phyloP scores from a whole-genome alignment of 1,140 invertebrate genomes.

The Megalonaias nervosa region DNA sequence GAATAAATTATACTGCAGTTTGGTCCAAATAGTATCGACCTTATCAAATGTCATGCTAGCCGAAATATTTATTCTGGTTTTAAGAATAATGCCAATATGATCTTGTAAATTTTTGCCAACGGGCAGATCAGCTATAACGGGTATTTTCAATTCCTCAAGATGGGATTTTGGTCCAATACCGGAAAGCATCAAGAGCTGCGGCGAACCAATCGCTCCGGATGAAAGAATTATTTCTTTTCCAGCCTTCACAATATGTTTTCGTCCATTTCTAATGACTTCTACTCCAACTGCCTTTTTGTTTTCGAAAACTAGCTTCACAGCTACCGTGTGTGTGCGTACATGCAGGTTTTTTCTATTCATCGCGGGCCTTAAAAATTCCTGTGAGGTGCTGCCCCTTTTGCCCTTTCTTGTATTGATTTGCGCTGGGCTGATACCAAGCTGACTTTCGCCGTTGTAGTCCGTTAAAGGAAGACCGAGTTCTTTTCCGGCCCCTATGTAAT shows the following conservation, averaged over 20 bases:
- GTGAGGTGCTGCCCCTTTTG: constrained; percentile 6
- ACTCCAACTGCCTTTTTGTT: constrained; percentile 17
- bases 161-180: constrained; percentile 82
- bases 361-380: constrained; percentile 11
- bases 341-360: constrained; percentile 12
- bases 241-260: constrained; percentile 12
- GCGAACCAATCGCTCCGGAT: constrained; percentile 87
- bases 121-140: constrained; percentile 16
- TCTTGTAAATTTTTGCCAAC: constrained; percentile 23
- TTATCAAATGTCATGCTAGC: constrained; percentile 13
- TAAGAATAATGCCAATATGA: constrained; percentile 2
- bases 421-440: neutral
- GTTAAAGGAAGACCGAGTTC: constrained; percentile 68
- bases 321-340: constrained; percentile 3
- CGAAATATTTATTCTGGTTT: constrained; percentile 14
- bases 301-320: constrained; percentile 17
- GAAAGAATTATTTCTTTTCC: constrained; percentile 65
- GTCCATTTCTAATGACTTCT: constrained; percentile 1
- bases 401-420: constrained; percentile 7
- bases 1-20: constrained; percentile 9
- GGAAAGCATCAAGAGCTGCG: constrained; percentile 91
- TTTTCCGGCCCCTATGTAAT: constrained; percentile 15
- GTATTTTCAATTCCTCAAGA: constrained; percentile 11
- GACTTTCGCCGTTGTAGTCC: constrained; percentile 23
- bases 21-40: constrained; percentile 4